phyloP scores from a whole-genome alignment of 1,140 invertebrate genomes.

The Cecropterus lyciades region DNA sequence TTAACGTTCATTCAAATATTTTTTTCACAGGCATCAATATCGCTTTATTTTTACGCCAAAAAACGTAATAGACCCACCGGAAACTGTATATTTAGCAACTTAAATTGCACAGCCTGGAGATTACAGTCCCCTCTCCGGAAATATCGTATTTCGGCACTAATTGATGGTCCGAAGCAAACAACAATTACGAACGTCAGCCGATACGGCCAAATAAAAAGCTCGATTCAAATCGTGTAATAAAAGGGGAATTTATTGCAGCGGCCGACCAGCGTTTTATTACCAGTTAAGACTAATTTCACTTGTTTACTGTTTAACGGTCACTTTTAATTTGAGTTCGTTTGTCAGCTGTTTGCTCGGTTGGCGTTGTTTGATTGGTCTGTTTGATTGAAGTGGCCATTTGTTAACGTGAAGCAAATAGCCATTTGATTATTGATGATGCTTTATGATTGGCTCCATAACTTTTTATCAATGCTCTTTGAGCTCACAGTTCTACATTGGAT shows the following conservation, averaged over 20 bases:
- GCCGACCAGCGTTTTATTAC: conserved; percentile 55
- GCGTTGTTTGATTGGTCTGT: not conserved
- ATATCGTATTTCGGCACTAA: conserved; percentile 76
- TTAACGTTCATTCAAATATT: too few species aligned
- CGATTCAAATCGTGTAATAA: conserved; percentile 63
- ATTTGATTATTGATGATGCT: too few species aligned
- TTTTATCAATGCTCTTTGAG: too few species aligned
- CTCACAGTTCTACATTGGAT: too few species aligned
- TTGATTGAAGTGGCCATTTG: not conserved
- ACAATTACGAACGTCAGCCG: conserved; percentile 69
- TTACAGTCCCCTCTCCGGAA: conserved; percentile 49
- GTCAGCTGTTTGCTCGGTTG: conserved; percentile 36
- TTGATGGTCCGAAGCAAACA: conserved; percentile 71
- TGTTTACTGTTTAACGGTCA: conserved; percentile 55
- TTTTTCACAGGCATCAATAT: too few species aligned
- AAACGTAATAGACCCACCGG: not conserved
- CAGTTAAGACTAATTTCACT: conserved; percentile 65
- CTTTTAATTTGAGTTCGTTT: conserved; percentile 51
- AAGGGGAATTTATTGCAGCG: conserved; percentile 64
- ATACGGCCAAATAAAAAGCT: conserved; percentile 55
- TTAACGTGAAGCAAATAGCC: too few species aligned
- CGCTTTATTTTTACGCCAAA: too few species aligned
- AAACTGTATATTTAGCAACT: conserved; percentile 13
- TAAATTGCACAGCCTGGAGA: conserved; percentile 26
- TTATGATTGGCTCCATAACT: too few species aligned